Evolutionary conservation across 2,888 invertebrate genomes (phyloP).

Genomic region (Drosophila demipolita): DNA sequence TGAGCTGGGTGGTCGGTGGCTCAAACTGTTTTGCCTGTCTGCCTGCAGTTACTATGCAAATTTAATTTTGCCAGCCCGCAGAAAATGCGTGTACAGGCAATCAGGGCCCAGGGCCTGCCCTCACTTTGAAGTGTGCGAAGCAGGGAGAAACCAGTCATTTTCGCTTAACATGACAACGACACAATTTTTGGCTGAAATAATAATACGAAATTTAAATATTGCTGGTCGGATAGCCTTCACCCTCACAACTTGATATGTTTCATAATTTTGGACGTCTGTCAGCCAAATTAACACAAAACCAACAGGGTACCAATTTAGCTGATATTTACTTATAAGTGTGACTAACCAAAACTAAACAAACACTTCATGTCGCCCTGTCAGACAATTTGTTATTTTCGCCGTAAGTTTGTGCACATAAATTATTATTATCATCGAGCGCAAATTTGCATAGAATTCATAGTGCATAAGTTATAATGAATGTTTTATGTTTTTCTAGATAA

Average conservation of each 20-base stretch:
- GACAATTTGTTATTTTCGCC: conserved; percentile 32
- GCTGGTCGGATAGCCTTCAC: neutral
- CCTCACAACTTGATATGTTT: neutral
- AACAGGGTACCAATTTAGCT: conserved; percentile 20
- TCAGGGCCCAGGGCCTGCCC: neutral
- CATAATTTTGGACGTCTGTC: conserved; percentile 1
- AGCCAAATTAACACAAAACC: conserved; percentile 31
- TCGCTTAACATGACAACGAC: conserved; percentile 44
- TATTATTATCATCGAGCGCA: neutral
- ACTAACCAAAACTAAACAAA: conserved; percentile 7
- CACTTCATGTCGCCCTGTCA: conserved; percentile 9
- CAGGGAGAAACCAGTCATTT: conserved; percentile 21
- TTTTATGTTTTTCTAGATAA: neutral
- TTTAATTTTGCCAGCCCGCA: conserved; percentile 44
- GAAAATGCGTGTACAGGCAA: conserved; percentile 27
- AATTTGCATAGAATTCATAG: neutral
- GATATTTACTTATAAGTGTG: conserved; percentile 6
- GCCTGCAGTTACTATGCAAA: conserved; percentile 45
- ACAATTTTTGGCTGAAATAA: conserved; percentile 53
- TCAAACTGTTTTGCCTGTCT: conserved; percentile 10
- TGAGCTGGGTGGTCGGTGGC: neutral
- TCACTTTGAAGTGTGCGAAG: neutral
- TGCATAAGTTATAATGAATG: neutral
- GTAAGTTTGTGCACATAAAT: conserved; percentile 12
- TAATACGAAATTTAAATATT: conserved; percentile 54